Evolutionary conservation across 2,888 invertebrate species (phyloP).

Genomic region (Thalpophila matura): DNA sequence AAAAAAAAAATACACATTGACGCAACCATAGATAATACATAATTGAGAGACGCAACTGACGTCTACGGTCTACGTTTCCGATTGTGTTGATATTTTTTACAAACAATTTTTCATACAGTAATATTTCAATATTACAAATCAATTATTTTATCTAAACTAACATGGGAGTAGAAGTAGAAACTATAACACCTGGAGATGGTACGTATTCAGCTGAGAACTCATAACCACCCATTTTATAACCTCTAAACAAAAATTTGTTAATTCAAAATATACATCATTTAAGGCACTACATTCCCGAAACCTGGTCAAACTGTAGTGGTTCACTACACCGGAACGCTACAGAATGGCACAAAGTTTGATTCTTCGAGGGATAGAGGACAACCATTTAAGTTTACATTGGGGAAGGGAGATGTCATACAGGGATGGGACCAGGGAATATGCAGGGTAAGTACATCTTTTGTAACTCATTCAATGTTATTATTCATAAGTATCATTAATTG

Average conservation of each 20-base stretch:
- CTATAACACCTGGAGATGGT: slow-evolving; percentile 85
- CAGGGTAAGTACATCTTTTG: slow-evolving; percentile 89
- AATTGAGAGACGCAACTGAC: too few species aligned
- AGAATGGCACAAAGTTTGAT: slow-evolving; percentile 98
- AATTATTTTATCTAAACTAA: slow-evolving; percentile 12
- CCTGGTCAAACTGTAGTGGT: slow-evolving; percentile 98
- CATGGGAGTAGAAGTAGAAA: slow-evolving; percentile 87
- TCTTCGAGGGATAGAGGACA: slow-evolving; percentile 98
- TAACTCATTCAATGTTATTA: not conserved
- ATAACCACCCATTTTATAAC: slow-evolving; percentile 54
- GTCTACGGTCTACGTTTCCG: too few species aligned
- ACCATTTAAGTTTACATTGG: slow-evolving; percentile 98
- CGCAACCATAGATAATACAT: too few species aligned
- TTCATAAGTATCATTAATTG: not conserved
- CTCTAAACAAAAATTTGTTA: slow-evolving; percentile 34
- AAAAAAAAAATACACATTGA: too few species aligned
- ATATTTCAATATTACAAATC: not conserved
- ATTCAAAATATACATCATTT: not conserved
- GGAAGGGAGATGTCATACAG: slow-evolving; percentile 99
- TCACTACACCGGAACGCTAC: slow-evolving; percentile 98
- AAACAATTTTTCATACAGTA: slow-evolving; percentile 13
- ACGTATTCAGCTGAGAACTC: slow-evolving; percentile 33
- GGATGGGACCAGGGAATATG: slow-evolving; percentile 99
- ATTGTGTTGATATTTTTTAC: slow-evolving; percentile 38
- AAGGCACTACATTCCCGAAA: slow-evolving; percentile 97